phyloP scores from a whole-genome alignment of 2,797 vertebrate genomes.

The Tinamus major region DNA sequence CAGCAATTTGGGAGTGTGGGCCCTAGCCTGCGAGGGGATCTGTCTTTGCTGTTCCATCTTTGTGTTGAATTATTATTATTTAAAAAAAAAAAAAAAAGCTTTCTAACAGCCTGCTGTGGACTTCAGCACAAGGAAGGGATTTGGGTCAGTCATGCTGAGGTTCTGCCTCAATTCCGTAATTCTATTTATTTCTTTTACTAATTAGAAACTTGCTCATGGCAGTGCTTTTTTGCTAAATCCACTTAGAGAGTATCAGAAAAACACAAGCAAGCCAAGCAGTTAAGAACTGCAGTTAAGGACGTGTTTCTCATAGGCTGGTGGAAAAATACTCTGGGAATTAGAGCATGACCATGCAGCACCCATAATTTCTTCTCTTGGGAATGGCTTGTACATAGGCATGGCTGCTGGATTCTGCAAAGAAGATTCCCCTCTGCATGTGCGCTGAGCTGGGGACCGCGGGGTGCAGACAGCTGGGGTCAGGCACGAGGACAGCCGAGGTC shows the following conservation, averaged over 20 bases:
- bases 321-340: neutral
- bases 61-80: neutral
- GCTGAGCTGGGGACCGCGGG: neutral
- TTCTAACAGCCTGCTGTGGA: constrained; percentile 41
- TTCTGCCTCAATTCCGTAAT: constrained; percentile 60
- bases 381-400: neutral
- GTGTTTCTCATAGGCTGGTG: neutral
- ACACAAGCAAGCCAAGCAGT: neutral
- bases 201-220: constrained; percentile 41
- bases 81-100: neutral
- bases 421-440: accelerated
- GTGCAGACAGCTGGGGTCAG: accelerated
- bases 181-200: constrained; percentile 63
- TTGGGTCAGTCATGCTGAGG: constrained; percentile 62
- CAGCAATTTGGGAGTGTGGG: neutral
- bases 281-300: neutral
- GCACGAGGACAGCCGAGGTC: neutral
- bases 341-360: accelerated
- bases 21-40: constrained; percentile 33
- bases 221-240: constrained; percentile 27
- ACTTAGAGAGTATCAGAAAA: constrained; percentile 42
- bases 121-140: constrained; percentile 35
- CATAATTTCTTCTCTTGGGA: neutral
- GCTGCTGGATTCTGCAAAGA: neutral
- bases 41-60: constrained; percentile 21